Conservation (phyloP, 2,113 vertebrate species). For the Psilopsiagon aurifrons region DNA sequence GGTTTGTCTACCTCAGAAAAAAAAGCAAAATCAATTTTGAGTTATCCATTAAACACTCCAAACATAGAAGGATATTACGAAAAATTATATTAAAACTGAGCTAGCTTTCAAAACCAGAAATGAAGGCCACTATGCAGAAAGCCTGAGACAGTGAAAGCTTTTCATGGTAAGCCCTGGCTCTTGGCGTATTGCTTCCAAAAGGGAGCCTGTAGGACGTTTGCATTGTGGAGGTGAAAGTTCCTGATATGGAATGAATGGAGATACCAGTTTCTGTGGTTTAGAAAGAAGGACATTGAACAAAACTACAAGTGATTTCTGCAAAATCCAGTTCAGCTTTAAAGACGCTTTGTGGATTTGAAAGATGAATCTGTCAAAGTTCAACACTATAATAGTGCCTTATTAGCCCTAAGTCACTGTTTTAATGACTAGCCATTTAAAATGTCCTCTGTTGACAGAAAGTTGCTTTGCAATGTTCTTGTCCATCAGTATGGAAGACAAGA, state of each 20-base stretch:
- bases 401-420: not conserved
- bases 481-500: not conserved
- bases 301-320: rapidly evolving
- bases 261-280: not conserved
- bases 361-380: not conserved
- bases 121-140: not conserved
- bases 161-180: not conserved
- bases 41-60: conserved; percentile 5
- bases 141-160: not conserved
- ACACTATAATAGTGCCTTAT: not conserved
- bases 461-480: not conserved
- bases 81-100: not conserved
- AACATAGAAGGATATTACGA: not conserved
- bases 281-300: not conserved
- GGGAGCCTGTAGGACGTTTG: rapidly evolving
- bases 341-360: not conserved
- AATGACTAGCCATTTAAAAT: not conserved
- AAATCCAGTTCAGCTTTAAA: not conserved
- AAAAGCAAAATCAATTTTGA: not conserved
- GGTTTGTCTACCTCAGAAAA: not conserved
- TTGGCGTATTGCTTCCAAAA: not conserved
- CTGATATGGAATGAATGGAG: too few species aligned
- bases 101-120: not conserved
- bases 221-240: not conserved
- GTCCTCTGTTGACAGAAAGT: not conserved